Evolutionary conservation across 2,888 invertebrate species (phyloP).

Genomic region (Caenorhabditis uteleia): DNA sequence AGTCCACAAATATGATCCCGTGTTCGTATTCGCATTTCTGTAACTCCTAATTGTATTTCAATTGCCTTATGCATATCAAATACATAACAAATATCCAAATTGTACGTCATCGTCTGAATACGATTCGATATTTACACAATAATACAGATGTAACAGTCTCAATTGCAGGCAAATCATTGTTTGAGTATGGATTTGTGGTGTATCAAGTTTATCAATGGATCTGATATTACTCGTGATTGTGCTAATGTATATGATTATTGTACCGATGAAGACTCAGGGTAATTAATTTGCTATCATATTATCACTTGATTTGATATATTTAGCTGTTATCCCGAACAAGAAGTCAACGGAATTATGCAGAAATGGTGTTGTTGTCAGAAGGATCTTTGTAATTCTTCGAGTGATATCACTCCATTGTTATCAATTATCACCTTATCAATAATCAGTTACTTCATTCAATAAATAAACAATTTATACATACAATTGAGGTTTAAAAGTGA

Average conservation of each 20-base stretch:
- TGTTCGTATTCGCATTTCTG: no score
- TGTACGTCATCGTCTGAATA: no score
- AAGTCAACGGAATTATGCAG: constrained; percentile 12
- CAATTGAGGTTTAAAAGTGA: constrained; percentile 4
- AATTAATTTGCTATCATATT: no score
- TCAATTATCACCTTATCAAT: not conserved
- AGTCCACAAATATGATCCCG: no score
- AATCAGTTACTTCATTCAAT: not conserved
- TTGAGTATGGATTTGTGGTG: constrained; percentile 31
- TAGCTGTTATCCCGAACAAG: constrained; percentile 21
- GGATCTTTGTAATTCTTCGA: constrained; percentile 15
- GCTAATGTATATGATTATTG: constrained; percentile 34
- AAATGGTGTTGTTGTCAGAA: constrained; percentile 29
- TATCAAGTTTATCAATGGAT: constrained; percentile 30
- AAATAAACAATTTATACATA: constrained; percentile 2
- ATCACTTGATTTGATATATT: no score
- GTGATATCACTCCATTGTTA: not conserved
- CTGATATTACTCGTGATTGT: constrained; percentile 30
- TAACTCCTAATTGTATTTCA: no score
- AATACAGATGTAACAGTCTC: no score
- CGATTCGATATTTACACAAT: no score
- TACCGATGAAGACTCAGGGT: constrained; percentile 35
- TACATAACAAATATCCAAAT: no score
- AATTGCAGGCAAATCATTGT: no score
- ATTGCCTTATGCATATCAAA: no score